Percentiles rank a stretch among this genome's conserved stretches.
phyloP scores from a whole-genome alignment of 2,888 invertebrate genomes.

The Ferdinandea cuprea region DNA sequence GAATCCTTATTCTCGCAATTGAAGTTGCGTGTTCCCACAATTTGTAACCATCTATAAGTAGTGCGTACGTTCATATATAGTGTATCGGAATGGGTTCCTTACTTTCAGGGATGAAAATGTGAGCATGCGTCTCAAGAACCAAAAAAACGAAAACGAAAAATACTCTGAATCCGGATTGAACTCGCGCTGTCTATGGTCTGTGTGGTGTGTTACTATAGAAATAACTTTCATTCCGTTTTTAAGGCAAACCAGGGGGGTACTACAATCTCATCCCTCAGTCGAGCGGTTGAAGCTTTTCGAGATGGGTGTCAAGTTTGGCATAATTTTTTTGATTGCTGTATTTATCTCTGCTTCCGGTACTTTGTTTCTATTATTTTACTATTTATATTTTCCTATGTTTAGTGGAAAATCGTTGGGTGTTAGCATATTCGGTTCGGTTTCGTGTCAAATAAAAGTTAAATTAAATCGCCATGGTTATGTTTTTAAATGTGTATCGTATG shows the following conservation, averaged over 20 bases:
- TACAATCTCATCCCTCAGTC: neutral
- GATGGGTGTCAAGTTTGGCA: conserved; percentile 9
- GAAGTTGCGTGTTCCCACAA: conserved; percentile 1
- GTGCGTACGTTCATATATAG: neutral
- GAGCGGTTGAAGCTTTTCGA: neutral
- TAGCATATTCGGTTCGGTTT: too few relatives aligned
- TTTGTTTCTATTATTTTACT: neutral
- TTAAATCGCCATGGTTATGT: too few relatives aligned
- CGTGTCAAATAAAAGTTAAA: too few relatives aligned
- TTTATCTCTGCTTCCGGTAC: neutral
- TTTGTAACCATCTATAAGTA: neutral
- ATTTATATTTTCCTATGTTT: neutral
- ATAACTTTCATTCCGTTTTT: neutral
- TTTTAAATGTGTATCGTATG: too few relatives aligned
- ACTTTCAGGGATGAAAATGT: conserved; percentile 10
- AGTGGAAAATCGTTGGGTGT: neutral
- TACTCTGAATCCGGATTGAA: conserved; percentile 2
- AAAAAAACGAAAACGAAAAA: neutral
- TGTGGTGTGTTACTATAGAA: neutral
- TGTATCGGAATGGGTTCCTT: neutral
- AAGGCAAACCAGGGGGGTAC: conserved; percentile 1
- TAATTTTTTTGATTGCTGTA: neutral
- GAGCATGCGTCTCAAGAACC: conserved; percentile 4
- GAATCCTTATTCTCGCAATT: neutral
- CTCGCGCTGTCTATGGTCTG: neutral